A percentile compares a stretch with the other conserved stretches of the same genome.
phyloP scores from a whole-genome alignment of 2,113 vertebrate species.

The Podiceps cristatus region DNA sequence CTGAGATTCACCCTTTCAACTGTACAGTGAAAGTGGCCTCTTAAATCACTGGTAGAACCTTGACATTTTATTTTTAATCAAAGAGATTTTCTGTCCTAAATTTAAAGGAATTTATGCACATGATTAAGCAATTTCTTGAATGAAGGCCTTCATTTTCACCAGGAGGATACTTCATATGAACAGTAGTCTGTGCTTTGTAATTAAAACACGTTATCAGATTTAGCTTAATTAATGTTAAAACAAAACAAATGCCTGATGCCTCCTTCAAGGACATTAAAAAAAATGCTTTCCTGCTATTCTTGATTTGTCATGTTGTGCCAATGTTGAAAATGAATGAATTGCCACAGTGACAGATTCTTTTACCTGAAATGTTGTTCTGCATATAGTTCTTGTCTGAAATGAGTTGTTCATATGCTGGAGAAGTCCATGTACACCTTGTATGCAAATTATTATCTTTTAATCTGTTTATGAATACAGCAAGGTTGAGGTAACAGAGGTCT shows the following conservation, averaged over 20 bases:
- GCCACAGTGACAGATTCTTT: conserved; percentile 17
- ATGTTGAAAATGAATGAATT: conserved; percentile 31
- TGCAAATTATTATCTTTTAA: conserved; percentile 64
- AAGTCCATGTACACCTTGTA: conserved; percentile 38
- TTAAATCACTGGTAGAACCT: neutral
- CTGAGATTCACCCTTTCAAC: neutral
- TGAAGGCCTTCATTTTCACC: conserved; percentile 35
- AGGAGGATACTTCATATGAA: conserved; percentile 26
- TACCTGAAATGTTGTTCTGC: conserved; percentile 38
- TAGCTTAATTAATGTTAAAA: conserved; percentile 63
- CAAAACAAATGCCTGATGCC: conserved; percentile 33
- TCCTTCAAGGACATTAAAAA: conserved; percentile 25
- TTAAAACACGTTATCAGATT: conserved; percentile 53
- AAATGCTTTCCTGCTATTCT: neutral
- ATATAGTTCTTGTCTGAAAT: conserved; percentile 15
- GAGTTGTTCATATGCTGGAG: conserved; percentile 32
- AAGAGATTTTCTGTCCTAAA: neutral
- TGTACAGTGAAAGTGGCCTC: neutral
- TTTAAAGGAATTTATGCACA: conserved; percentile 23
- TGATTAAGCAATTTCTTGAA: conserved; percentile 53
- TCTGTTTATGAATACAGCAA: conserved; percentile 52
- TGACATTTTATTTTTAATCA: neutral
- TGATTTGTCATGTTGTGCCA: conserved; percentile 33
- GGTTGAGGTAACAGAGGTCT: conserved; percentile 45
- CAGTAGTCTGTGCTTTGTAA: conserved; percentile 33